Evolutionary conservation across 2,888 invertebrate species (phyloP), one percentile per base, ranked within the genome.

Genomic region (Drosophila neotestacea): DNA sequence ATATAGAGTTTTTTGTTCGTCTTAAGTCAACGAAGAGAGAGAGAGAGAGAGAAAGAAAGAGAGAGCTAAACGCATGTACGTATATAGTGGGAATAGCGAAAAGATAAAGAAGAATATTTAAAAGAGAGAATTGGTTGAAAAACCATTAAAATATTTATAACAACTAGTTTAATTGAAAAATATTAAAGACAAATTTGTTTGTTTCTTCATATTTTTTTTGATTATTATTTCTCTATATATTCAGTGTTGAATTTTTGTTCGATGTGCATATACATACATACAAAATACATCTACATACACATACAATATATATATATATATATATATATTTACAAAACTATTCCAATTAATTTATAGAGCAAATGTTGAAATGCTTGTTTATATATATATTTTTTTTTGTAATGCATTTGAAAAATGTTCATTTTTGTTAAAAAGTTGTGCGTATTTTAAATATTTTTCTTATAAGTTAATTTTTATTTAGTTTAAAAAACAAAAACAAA

Each of bases 401-500:
- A 70, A 65, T 85, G 79, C 80, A 82, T 81, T 79, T 85, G 59
- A 68, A 73, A 67, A 82, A 79, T 81, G 85, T 81, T 81, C 22
- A 30, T 69, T 69, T 77, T 58, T 76, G 81, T 82, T 86, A 77
- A 55, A 39, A 42, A 65, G 34, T 69, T 81, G 60, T 68, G 64
- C 59, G 46, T 64, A 61, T 77, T 64, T 78, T 79, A 65, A 60
- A 58, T 69, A 52, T 69, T 59, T 70, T 69, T 59, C 68, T 54
- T 79, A 58, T 60, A 46, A 41, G 62, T 72, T 81, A 68, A 66
- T 75, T 46, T 56, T 62, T 71, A 66, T 69, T 72, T 70, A 79
- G 60, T 47, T 68, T 73, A 73, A 66, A 59, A 67, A 64, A 58
- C 44, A 39, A 44, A 58, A 27, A n/a, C 41, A 27, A 56, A 59